Base-by-base conservation (phyloP, 2,888 invertebrate genomes). In the Dendrolimus houi region DNA sequence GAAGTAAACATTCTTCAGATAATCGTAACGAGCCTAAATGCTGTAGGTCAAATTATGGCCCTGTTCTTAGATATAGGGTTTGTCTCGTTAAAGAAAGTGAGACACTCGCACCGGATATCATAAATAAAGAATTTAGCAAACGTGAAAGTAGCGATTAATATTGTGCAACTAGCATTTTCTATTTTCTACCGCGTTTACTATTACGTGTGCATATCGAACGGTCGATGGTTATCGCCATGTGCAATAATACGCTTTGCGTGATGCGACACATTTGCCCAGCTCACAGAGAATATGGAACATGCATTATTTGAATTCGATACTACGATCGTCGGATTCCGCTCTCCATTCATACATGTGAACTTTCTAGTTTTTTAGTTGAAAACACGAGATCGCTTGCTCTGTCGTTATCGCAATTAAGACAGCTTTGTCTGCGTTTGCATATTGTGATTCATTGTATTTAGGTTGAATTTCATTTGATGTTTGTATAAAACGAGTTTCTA, bases 351-450 rank as follows among this genome's bases (percentile, higher is more conserved):
- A 74, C 73, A 64, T 67, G 70, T 69, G 67, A 70, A 83, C 85
- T 87, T 85, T 87, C 86, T 79, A 79, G 68, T 75, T 69, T 74
- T 68, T 69, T 61, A 68, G 29, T 6, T 29, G 29, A 29, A 29
- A 29, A 29, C 29, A 29, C 29, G 29, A 29, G 29, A 29, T 29
- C 29, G 29, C 6, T 29, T 29, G 29, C 29, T 29, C 6, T 29
- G 29, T 29, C 29, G 29, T 29, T 29, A 29, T 29, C 3, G 3
- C 6, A 29, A 29, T 29, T 29, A 29, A 29, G 29, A 6, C 29
- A 29, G 6, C 29, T 29, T 29, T 29, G 29, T 29, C 29, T 29
- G 29, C 29, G 29, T 29, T 29, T 29, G 29, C 29, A 29, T 29
- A 3, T 29, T 29, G 29, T 29, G 29, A 29, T 29, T 29, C 29